These are phyloP conservation scores for Asarcornis scutulata DNA, from an alignment of 2,113 vertebrate species.

Conservation along the genomic window DNA sequence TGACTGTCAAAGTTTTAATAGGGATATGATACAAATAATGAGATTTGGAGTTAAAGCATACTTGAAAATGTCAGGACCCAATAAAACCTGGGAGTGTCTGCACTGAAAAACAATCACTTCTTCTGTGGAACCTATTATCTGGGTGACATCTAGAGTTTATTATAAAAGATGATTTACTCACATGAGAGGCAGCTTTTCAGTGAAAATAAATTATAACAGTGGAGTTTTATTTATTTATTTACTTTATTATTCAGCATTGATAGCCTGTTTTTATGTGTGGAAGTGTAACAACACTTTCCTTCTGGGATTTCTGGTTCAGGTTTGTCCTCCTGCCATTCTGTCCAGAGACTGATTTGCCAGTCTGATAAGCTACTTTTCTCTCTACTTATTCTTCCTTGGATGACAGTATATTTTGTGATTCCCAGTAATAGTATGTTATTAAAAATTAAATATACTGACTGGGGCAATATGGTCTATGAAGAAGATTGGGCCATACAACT, in stretches of 20 bases:
- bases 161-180: neutral
- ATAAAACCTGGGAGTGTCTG: neutral
- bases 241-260: neutral
- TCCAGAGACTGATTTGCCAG: neutral
- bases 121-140: constrained; percentile 9
- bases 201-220: neutral
- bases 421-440: neutral
- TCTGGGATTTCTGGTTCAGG: neutral
- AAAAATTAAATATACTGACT: neutral
- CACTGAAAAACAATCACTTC: neutral
- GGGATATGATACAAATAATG: neutral
- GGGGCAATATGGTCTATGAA: neutral
- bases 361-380: neutral
- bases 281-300: neutral
- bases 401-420: neutral
- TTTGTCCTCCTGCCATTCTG: neutral
- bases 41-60: neutral
- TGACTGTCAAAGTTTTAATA: neutral
- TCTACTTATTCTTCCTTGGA: neutral
- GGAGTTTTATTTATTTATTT: neutral
- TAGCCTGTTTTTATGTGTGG: neutral
- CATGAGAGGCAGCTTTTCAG: neutral
- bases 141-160: neutral
- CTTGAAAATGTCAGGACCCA: neutral
- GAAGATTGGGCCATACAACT: neutral